Evolutionary conservation across 2,888 invertebrate species (phyloP).

Genomic region (Mesorhabditis sp.): DNA sequence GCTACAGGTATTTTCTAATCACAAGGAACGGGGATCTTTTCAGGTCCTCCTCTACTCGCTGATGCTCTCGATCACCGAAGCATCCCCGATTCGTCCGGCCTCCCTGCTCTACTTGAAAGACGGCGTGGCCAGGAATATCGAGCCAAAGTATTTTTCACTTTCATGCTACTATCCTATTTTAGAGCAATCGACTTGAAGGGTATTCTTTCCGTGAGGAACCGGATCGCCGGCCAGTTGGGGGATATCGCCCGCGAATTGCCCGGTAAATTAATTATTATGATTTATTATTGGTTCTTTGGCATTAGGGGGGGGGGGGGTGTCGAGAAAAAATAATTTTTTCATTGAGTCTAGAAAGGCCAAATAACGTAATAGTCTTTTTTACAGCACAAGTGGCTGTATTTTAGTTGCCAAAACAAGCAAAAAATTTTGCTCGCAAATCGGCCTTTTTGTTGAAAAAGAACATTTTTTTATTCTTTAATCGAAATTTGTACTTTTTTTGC

Average conservation of each 20-base stretch:
- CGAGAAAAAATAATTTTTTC: too few species aligned
- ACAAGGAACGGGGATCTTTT: not conserved
- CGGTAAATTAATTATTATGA: constrained; percentile 5
- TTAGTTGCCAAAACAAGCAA: too few species aligned
- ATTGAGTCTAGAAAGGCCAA: too few species aligned
- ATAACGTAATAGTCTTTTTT: too few species aligned
- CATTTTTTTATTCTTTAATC: too few species aligned
- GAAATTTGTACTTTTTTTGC: too few species aligned
- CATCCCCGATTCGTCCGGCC: constrained; percentile 79
- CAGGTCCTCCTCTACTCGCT: not conserved
- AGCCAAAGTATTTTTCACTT: not conserved
- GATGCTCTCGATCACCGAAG: constrained; percentile 84
- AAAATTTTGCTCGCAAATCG: too few species aligned
- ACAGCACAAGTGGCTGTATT: too few species aligned
- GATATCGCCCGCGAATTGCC: constrained; percentile 24
- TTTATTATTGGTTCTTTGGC: not conserved
- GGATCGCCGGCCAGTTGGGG: constrained; percentile 31
- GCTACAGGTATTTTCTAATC: constrained; percentile 17
- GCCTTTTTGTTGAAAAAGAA: too few species aligned
- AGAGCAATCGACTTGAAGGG: constrained; percentile 31
- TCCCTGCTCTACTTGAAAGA: constrained; percentile 72
- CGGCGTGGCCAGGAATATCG: not conserved
- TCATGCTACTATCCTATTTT: not conserved
- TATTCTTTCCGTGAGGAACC: constrained; percentile 41
- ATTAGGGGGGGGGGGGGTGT: too few species aligned